Evolutionary conservation across 1,140 invertebrate genomes (phyloP).

Genomic region (Charaxes varanes): DNA sequence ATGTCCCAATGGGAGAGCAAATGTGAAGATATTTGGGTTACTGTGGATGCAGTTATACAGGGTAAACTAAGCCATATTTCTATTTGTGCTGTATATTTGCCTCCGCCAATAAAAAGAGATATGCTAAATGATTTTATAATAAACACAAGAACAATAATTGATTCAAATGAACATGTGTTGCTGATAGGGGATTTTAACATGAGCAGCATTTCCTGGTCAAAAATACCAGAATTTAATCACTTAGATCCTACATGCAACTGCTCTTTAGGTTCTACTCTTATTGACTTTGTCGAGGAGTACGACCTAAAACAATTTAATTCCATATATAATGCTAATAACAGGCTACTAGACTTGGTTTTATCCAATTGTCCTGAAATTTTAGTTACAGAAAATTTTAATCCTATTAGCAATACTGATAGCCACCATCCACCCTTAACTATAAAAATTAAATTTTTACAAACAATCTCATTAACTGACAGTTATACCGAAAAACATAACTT

Average conservation of each 20-base stretch:
- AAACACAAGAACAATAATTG: constrained; percentile 2
- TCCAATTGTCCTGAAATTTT: constrained; percentile 1
- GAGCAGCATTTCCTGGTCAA: constrained; percentile 2
- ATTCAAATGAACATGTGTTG: constrained; percentile 4
- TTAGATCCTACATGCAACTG: neutral
- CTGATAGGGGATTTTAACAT: constrained; percentile 10
- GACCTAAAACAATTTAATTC: constrained; percentile 5
- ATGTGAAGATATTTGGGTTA: too few species aligned
- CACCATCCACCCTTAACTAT: constrained; percentile 11
- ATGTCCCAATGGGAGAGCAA: neutral
- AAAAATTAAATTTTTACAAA: constrained; percentile 4
- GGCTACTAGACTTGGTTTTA: constrained; percentile 5
- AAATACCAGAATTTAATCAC: neutral
- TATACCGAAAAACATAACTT: constrained; percentile 7
- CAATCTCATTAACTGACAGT: too few species aligned
- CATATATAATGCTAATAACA: neutral
- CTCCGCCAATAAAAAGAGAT: constrained; percentile 5
- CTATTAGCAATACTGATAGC: constrained; percentile 9
- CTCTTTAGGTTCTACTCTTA: neutral
- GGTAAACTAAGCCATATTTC: neutral
- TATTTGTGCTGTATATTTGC: constrained; percentile 2
- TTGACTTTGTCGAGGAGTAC: constrained; percentile 6
- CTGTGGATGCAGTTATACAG: neutral
- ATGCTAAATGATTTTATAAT: constrained; percentile 6
- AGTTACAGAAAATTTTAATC: constrained; percentile 4